Percentiles rank a stretch among this genome's conserved stretches.
Evolutionary conservation across 2,888 invertebrate genomes (phyloP).

Genomic region (Caenorhabditis plicata): DNA sequence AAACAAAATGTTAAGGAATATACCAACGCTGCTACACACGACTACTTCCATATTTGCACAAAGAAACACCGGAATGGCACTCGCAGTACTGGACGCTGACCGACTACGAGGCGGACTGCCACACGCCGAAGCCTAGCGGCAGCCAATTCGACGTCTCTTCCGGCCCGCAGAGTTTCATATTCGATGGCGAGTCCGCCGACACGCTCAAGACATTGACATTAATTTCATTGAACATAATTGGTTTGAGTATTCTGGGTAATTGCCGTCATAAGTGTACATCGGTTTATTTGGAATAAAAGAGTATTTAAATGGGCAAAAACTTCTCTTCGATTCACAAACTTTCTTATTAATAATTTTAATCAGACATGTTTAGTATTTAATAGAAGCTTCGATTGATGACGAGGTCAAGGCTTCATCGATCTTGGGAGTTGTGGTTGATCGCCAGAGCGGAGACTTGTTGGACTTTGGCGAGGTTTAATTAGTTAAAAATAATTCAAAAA

Average conservation of each 20-base stretch:
- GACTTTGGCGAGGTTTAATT: no score
- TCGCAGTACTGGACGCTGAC: slow-evolving; percentile 58
- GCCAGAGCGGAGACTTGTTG: no score
- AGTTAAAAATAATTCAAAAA: no score
- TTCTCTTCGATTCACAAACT: no score
- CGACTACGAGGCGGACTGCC: slow-evolving; percentile 20
- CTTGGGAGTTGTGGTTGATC: no score
- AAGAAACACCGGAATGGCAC: slow-evolving; percentile 59
- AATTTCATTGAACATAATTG: slow-evolving; percentile 39
- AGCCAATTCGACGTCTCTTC: slow-evolving; percentile 1
- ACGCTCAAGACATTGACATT: slow-evolving; percentile 20
- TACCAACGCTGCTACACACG: slow-evolving; percentile 60
- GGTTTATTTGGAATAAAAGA: slow-evolving; percentile 1
- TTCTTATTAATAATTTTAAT: no score
- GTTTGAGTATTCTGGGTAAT: slow-evolving; percentile 30
- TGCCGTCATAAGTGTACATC: slow-evolving; percentile 15
- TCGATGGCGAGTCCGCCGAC: slow-evolving; percentile 8
- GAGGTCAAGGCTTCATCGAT: no score
- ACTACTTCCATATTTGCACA: slow-evolving; percentile 56
- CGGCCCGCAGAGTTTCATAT: slow-evolving; percentile 27
- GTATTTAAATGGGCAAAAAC: background rate
- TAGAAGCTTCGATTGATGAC: no score
- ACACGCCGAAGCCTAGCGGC: background rate
- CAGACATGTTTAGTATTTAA: no score
- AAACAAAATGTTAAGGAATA: slow-evolving; percentile 51